These are phyloP conservation scores for Cathartes aura DNA, from an alignment of 2,113 vertebrate species.

Conservation along the genomic window DNA sequence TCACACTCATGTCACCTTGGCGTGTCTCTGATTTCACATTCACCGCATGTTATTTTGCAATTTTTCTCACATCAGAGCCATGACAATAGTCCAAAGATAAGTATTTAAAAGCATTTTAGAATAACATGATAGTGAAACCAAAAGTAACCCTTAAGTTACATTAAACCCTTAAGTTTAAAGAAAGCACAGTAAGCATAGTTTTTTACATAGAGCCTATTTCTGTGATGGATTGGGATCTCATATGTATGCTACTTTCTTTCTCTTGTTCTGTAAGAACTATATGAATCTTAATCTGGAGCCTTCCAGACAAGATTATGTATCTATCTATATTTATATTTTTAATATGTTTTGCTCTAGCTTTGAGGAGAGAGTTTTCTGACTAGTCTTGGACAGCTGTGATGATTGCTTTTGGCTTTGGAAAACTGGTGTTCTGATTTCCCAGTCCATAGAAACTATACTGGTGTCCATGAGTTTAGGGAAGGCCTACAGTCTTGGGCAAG, in stretches of 20 bases:
- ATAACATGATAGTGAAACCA: background rate
- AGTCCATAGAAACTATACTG: background rate
- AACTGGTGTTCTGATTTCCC: background rate
- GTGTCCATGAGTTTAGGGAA: background rate
- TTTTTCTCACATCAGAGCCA: background rate
- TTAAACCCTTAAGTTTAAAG: background rate
- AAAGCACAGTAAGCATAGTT: background rate
- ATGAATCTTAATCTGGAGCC: background rate
- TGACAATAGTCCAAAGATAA: background rate
- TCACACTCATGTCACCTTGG: background rate
- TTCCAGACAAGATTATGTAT: background rate
- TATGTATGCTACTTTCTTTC: background rate
- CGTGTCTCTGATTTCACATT: background rate
- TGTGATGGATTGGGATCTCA: background rate
- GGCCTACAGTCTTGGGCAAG: background rate
- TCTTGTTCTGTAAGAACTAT: background rate
- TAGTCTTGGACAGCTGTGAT: background rate
- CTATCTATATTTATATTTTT: background rate
- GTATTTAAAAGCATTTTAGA: conserved; percentile 17
- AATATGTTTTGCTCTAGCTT: background rate
- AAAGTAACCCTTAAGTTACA: background rate
- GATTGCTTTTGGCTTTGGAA: background rate
- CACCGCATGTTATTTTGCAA: background rate
- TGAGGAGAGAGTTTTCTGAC: background rate
- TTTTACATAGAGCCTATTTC: background rate